A percentile compares a stretch with the other conserved stretches of the same genome.
Evolutionary conservation across 92 coral and sea anemone genomes (phyloP).

Genomic region (Palythoa heliodiscus): DNA sequence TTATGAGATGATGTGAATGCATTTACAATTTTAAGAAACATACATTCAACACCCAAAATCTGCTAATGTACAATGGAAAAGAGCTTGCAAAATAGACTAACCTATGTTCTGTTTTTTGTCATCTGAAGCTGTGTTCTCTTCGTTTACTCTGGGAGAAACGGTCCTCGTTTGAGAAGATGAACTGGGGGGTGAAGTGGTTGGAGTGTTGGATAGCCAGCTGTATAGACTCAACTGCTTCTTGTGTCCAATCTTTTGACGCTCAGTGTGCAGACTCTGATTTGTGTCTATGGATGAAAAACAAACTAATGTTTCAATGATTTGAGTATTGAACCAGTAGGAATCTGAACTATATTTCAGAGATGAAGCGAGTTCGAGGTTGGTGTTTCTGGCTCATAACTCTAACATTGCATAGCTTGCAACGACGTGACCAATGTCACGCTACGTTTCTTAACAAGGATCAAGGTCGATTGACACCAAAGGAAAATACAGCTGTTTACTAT

Average conservation of each 20-base stretch:
- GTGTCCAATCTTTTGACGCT: conserved; percentile 62
- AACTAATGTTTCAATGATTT: background rate
- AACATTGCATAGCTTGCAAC: too few species aligned
- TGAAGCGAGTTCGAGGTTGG: too few species aligned
- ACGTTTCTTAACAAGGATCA: too few species aligned
- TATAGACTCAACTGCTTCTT: conserved; percentile 86
- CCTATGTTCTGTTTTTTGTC: conserved; percentile 19
- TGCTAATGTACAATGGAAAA: background rate
- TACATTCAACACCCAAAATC: background rate
- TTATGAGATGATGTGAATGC: too few species aligned
- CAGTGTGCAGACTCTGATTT: conserved; percentile 27
- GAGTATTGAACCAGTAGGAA: too few species aligned
- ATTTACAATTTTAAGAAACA: too few species aligned
- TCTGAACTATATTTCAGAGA: too few species aligned
- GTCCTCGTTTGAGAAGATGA: conserved; percentile 47
- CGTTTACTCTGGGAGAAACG: conserved; percentile 35
- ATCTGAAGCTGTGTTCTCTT: conserved; percentile 18
- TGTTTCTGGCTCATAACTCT: too few species aligned
- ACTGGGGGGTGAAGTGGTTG: conserved; percentile 88
- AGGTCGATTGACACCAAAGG: too few species aligned
- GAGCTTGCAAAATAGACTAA: background rate
- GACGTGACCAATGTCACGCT: too few species aligned
- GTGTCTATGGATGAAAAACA: background rate
- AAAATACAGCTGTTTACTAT: too few species aligned
- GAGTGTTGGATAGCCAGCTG: conserved; percentile 91